Conservation (phyloP, 2,113 vertebrate species). For the Chaetodon auriga region DNA sequence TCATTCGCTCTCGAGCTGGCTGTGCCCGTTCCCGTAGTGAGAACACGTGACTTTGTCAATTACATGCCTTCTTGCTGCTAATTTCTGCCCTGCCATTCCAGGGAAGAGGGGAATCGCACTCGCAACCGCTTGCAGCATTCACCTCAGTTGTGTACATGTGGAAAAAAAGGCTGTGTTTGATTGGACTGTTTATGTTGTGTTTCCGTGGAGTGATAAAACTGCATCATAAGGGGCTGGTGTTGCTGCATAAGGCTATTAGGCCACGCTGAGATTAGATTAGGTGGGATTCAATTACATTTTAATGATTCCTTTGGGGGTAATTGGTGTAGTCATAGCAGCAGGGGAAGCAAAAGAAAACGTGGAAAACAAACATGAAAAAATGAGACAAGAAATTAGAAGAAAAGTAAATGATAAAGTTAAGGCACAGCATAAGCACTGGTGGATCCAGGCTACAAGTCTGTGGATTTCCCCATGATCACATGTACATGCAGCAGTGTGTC, state of each 20-base stretch:
- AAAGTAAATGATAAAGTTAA: constrained; percentile 8
- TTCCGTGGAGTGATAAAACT: not conserved
- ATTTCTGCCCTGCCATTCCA: constrained; percentile 83
- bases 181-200: not conserved
- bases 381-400: constrained; percentile 9
- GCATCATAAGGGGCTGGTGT: constrained; percentile 30
- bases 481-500: too few relatives aligned
- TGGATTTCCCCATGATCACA: too few relatives aligned
- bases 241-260: constrained; percentile 51
- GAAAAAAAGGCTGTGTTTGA: not conserved
- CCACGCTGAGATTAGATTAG: constrained; percentile 61
- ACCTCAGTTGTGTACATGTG: too few relatives aligned
- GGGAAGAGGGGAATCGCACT: constrained; percentile 63
- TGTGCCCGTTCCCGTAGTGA: constrained; percentile 88
- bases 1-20: constrained; percentile 79
- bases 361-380: constrained; percentile 10
- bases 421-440: too few relatives aligned
- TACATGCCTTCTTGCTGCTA: constrained; percentile 94
- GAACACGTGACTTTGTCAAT: constrained; percentile 98
- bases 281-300: constrained; percentile 64
- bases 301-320: constrained; percentile 52
- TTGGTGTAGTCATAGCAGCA: constrained; percentile 49
- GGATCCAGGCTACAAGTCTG: too few relatives aligned
- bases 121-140: constrained; percentile 72
- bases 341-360: constrained; percentile 11